Evolutionary conservation across 2,888 invertebrate genomes (phyloP).

Genomic region (Calameuta filiformis): DNA sequence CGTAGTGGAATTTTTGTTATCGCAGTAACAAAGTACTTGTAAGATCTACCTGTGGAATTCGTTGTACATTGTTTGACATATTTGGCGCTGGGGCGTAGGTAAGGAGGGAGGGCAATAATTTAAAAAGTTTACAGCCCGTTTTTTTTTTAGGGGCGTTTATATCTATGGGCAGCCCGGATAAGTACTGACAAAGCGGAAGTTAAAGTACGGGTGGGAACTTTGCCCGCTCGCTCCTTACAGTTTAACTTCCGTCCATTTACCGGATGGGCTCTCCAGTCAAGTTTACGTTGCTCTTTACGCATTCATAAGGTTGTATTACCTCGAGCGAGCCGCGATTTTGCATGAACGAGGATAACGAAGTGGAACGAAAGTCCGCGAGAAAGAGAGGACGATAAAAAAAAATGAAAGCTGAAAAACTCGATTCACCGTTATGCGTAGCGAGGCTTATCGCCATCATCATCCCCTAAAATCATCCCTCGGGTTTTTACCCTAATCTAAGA

Average conservation of each 20-base stretch:
- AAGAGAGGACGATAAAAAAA: constrained; percentile 12
- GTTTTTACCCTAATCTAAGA: neutral
- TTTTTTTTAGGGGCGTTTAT: neutral
- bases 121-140: neutral
- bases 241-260: neutral
- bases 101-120: neutral
- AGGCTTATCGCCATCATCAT: constrained; percentile 14
- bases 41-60: neutral
- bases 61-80: neutral
- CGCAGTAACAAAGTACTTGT: neutral
- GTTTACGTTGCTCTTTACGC: constrained; percentile 52
- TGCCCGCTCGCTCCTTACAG: neutral
- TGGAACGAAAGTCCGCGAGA: neutral
- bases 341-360: neutral
- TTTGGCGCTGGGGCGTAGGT: neutral
- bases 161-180: neutral
- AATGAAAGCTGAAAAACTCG: neutral
- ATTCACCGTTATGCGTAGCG: constrained; percentile 3
- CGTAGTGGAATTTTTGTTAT: neutral
- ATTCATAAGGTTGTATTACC: constrained; percentile 54
- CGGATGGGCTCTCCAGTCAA: constrained; percentile 15
- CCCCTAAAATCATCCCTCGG: constrained; percentile 11
- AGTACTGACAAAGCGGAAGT: neutral
- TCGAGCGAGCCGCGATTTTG: neutral
- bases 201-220: neutral